Evolutionary conservation across 2,888 invertebrate genomes (phyloP), one percentile per base, ranked within the genome.

Genomic region (Aporophyla nigra): DNA sequence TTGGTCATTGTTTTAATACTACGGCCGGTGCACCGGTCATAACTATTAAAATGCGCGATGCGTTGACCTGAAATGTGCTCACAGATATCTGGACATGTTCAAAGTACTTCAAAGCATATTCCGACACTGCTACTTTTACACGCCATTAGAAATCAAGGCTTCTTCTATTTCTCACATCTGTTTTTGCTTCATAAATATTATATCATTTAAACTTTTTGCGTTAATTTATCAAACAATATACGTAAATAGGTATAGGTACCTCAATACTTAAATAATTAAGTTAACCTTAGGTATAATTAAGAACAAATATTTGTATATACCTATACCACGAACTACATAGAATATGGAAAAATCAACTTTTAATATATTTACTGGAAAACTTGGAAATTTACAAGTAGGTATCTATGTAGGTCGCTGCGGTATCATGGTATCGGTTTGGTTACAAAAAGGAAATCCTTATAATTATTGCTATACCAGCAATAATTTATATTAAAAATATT

Each of bases 1-100:
- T 95, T 94, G 95, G 93, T 93, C 95, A 95, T 96, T 95, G 95
- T 96, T 94, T 95, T 94, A 95, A 93, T 92, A 93, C 93, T 93
- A 93, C 91, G 89, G 91, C 91, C 88, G 89, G 89, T 90, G 91
- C 89, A 90, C 89, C 85, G 89, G 90, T 87, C 91, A 90, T 92
- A 92, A 92, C 93, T 93, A 94, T 94, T 95, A 93, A 94, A 93
- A 93, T 93, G 90, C 87, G 88, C 90, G 91, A 93, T 91, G 93
- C 92, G 90, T 93, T 94, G 92, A 92, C 93, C 94, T 91, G 92
- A 92, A 93, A 90, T 87, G 83, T 88, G 85, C 87, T 86, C 85
- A 91, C 90, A 89, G 89, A 90, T 90, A 90, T 88, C 85, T 88
- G 78, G 74, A 61, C 73, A 80, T 77, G 74, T 76, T 77, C 67